phyloP scores from a whole-genome alignment of 2,888 invertebrate genomes.

The Ophion ellenae region DNA sequence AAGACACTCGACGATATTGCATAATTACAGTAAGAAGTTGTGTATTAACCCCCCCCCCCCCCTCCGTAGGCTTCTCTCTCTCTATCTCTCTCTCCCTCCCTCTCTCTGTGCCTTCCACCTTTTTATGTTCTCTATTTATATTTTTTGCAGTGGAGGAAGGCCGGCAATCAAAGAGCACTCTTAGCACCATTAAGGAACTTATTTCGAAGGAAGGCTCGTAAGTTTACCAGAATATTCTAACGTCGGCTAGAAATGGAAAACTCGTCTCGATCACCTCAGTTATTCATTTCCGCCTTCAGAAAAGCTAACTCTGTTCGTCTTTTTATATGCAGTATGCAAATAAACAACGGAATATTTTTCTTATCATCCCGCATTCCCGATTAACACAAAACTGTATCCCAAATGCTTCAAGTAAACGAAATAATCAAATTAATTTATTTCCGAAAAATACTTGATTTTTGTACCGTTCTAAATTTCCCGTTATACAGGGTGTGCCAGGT shows the following conservation, averaged over 20 bases:
- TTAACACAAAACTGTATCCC: too few relatives aligned
- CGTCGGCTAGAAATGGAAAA: background rate
- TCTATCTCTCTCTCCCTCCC: background rate
- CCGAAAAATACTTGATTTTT: background rate
- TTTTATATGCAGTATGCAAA: background rate
- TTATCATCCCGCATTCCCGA: too few relatives aligned
- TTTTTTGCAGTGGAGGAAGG: constrained; percentile 90
- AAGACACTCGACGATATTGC: constrained; percentile 9
- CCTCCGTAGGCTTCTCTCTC: background rate
- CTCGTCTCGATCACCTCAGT: constrained; percentile 2
- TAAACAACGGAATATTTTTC: too few relatives aligned
- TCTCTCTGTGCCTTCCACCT: too few relatives aligned
- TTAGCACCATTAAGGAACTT: constrained; percentile 86
- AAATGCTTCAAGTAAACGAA: too few relatives aligned
- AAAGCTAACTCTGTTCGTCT: background rate
- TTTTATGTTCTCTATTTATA: constrained; percentile 66
- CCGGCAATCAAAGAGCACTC: constrained; percentile 87
- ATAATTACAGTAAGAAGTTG: constrained; percentile 6
- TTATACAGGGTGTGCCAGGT: background rate
- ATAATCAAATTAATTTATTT: constrained; percentile 22
- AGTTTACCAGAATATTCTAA: constrained; percentile 78
- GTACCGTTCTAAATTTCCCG: background rate
- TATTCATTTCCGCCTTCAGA: constrained; percentile 15
- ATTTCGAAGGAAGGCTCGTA: constrained; percentile 86
- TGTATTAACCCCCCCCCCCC: constrained; percentile 3